A percentile compares a stretch with the other conserved stretches of the same genome.
These are phyloP conservation scores for Ctenosaura bakeri DNA, from an alignment of 2,797 vertebrate genomes.

Conservation along the genomic window DNA sequence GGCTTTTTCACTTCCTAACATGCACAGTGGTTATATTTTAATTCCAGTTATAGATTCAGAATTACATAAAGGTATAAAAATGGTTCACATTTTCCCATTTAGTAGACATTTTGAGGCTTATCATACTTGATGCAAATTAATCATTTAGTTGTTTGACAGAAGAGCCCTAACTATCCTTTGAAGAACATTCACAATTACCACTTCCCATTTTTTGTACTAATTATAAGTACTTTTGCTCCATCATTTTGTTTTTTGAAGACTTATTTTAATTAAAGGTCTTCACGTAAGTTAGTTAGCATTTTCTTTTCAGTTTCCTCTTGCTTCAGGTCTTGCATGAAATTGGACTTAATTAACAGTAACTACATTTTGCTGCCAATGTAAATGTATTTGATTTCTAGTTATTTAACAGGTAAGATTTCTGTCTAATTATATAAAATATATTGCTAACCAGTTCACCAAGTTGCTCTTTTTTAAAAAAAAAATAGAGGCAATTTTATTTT, in stretches of 20 bases:
- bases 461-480: background rate
- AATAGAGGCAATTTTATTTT: background rate
- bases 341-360: constrained; percentile 8
- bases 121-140: constrained; percentile 10
- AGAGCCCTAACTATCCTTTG: background rate
- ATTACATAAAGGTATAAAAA: background rate
- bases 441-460: rapidly evolving
- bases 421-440: rapidly evolving
- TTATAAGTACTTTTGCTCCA: background rate
- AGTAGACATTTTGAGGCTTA: background rate
- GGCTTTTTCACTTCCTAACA: constrained; percentile 71
- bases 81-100: constrained; percentile 24
- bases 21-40: constrained; percentile 46
- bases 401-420: constrained; percentile 29
- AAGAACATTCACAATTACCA: constrained; percentile 17
- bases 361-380: constrained; percentile 39
- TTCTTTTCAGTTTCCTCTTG: background rate
- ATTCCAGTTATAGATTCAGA: constrained; percentile 40
- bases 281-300: constrained; percentile 41
- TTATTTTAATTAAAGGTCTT: background rate
- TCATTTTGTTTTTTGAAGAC: constrained; percentile 14
- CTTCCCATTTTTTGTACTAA: background rate
- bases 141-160: constrained; percentile 50
- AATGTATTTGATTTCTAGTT: constrained; percentile 32
- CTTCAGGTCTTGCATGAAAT: constrained; percentile 36